Conservation (phyloP, 2,113 vertebrate genomes). For the Cervus canadensis region DNA sequence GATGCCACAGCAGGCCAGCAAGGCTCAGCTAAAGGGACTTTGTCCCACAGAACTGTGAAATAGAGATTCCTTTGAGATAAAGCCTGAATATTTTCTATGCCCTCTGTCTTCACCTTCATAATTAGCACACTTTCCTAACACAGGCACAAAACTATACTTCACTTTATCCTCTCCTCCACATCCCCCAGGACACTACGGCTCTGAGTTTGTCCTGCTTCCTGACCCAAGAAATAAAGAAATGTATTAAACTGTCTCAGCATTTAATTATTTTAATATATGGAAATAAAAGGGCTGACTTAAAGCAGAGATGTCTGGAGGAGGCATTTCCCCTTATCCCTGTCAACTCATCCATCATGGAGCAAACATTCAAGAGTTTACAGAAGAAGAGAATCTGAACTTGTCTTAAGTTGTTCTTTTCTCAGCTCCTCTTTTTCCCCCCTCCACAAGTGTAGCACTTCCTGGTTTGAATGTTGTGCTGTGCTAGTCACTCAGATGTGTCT, state of each 20-base stretch:
- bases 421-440: background rate
- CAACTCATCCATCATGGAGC: background rate
- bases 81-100: conserved; percentile 38
- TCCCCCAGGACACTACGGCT: background rate
- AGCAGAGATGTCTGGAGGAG: background rate
- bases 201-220: background rate
- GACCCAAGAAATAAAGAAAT: background rate
- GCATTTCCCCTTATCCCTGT: background rate
- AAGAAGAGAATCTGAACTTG: background rate
- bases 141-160: background rate
- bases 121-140: conserved; percentile 36
- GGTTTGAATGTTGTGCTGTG: background rate
- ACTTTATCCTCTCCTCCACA: background rate
- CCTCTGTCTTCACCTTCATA: conserved; percentile 55
- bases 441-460: background rate
- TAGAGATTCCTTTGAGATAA: conserved; percentile 11
- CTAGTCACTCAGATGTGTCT: background rate
- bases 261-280: background rate
- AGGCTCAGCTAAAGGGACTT: background rate
- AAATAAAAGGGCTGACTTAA: background rate
- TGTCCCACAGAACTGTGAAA: background rate
- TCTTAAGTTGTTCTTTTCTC: background rate
- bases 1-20: background rate
- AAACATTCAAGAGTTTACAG: background rate
- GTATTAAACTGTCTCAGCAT: background rate